Conservation (phyloP, 2,797 vertebrate genomes). For the Catostomus latipinnis region DNA sequence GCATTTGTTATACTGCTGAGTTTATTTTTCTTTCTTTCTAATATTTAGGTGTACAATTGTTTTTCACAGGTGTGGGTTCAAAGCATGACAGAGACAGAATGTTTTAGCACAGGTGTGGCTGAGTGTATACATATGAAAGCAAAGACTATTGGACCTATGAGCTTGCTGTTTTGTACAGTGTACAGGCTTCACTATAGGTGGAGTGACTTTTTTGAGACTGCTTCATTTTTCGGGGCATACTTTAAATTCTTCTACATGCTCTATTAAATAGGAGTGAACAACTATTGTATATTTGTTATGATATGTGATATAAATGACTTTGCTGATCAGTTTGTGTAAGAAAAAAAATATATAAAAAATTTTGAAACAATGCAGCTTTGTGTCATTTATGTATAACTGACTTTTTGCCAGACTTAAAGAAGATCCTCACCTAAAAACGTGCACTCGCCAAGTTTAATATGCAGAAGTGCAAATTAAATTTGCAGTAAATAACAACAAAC, state of each 20-base stretch:
- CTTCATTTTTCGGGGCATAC: conserved; percentile 78
- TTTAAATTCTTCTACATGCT: conserved; percentile 53
- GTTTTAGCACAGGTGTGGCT: neutral
- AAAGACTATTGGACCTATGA: conserved; percentile 1
- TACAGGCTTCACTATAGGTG: conserved; percentile 73
- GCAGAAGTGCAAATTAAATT: too few species aligned
- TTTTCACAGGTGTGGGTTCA: neutral
- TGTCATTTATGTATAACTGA: neutral
- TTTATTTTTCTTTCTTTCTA: neutral
- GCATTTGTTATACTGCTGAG: neutral
- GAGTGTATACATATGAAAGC: conserved; percentile 48
- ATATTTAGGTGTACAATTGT: conserved; percentile 3
- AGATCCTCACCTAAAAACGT: too few species aligned
- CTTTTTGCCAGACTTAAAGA: too few species aligned
- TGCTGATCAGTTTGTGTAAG: conserved; percentile 42
- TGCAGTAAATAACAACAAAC: too few species aligned
- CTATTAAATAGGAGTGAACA: conserved; percentile 56
- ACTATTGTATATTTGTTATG: conserved; percentile 62
- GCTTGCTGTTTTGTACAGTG: conserved; percentile 47
- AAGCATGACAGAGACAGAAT: conserved; percentile 7
- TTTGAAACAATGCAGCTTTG: neutral
- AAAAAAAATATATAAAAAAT: conserved; percentile 30
- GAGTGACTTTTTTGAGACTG: conserved; percentile 70
- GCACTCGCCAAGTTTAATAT: too few species aligned
- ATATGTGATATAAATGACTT: conserved; percentile 34